Evolutionary conservation across 2,113 vertebrate species (phyloP).

Genomic region (Thunnus maccoyii): DNA sequence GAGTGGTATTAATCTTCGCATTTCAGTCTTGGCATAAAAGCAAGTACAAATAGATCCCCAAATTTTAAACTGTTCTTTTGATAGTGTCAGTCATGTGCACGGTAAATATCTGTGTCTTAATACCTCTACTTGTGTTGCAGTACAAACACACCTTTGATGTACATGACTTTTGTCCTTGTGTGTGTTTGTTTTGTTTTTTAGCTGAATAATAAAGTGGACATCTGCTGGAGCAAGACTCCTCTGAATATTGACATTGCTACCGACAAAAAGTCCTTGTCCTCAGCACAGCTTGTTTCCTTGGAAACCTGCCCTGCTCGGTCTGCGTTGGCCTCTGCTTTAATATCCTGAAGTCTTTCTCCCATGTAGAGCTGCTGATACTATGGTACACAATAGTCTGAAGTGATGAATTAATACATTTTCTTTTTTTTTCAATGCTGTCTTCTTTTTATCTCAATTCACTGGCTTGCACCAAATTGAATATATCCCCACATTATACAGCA

Average conservation of each 20-base stretch:
- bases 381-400: constrained; percentile 21
- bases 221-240: constrained; percentile 26
- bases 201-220: constrained; percentile 48
- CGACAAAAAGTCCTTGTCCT: constrained; percentile 48
- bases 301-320: constrained; percentile 62
- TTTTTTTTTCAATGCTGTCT: background rate
- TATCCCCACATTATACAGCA: constrained; percentile 12
- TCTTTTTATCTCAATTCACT: constrained; percentile 16
- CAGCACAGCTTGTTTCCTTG: constrained; percentile 65
- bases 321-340: constrained; percentile 56
- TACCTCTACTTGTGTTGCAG: background rate
- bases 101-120: background rate
- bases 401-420: constrained; percentile 8
- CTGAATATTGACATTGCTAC: constrained; percentile 42
- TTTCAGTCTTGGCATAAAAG: background rate
- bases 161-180: background rate
- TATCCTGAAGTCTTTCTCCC: constrained; percentile 33
- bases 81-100: background rate
- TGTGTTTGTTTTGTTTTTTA: constrained; percentile 13
- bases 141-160: background rate
- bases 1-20: background rate
- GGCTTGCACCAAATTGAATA: constrained; percentile 26
- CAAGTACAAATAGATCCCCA: too few relatives aligned
- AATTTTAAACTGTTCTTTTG: too few relatives aligned
- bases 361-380: constrained; percentile 33